Evolutionary conservation across 2,888 invertebrate genomes (phyloP).

Genomic region (Malachius bipustulatus): DNA sequence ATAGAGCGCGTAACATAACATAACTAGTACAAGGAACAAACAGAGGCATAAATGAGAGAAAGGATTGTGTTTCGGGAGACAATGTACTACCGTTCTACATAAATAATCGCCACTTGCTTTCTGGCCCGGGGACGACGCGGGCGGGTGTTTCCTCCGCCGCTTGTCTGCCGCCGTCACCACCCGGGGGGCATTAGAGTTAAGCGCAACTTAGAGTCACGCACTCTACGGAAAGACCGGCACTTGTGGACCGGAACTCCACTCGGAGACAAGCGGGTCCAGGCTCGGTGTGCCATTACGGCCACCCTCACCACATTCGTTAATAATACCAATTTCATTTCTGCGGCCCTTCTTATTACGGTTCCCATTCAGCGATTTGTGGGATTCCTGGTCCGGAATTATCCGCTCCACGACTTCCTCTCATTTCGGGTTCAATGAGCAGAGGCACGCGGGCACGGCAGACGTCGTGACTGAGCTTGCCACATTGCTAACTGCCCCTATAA

Average conservation of each 20-base stretch:
- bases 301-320: slow-evolving; percentile 2
- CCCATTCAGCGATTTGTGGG: too few relatives aligned
- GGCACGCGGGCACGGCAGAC: too few relatives aligned
- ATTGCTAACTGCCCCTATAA: too few relatives aligned
- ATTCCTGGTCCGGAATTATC: too few relatives aligned
- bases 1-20: too few relatives aligned
- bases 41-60: too few relatives aligned
- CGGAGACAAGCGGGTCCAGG: slow-evolving; percentile 8
- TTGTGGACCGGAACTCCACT: slow-evolving; percentile 15
- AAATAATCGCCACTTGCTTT: not conserved
- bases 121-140: not conserved
- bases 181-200: slow-evolving; percentile 1
- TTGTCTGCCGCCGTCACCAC: too few relatives aligned
- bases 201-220: slow-evolving; percentile 12
- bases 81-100: slow-evolving; percentile 2
- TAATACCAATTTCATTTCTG: slow-evolving; percentile 3
- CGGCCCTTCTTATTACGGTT: slow-evolving; percentile 1
- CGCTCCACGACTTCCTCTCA: too few relatives aligned
- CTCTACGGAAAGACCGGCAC: slow-evolving; percentile 14
- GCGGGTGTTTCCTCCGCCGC: slow-evolving; percentile 1
- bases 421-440: too few relatives aligned
- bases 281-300: slow-evolving; percentile 3
- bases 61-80: not conserved
- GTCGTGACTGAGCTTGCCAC: too few relatives aligned
- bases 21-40: too few relatives aligned